A percentile compares a stretch with the other conserved stretches of the same genome.
Evolutionary conservation across 64 coral and sea anemone species (phyloP).

Genomic region (Montipora sp.): DNA sequence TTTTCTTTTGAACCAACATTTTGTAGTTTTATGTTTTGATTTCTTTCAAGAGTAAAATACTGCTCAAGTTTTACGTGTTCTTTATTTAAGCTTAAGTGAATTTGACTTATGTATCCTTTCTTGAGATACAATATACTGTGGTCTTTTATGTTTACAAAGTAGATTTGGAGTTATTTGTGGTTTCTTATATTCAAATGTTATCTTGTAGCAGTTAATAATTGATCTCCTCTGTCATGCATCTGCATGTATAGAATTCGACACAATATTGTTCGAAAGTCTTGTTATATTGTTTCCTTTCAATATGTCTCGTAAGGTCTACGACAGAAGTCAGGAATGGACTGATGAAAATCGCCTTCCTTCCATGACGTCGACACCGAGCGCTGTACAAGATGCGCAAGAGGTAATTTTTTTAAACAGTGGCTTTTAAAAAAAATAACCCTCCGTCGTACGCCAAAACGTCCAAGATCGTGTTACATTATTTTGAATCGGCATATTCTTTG

Average conservation of each 20-base stretch:
- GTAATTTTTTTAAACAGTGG: slow-evolving; percentile 13
- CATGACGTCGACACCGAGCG: slow-evolving; percentile 14
- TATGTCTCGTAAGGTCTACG: slow-evolving; percentile 65
- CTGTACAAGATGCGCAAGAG: slow-evolving; percentile 71
- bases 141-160: neutral
- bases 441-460: neutral
- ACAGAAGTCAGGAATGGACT: slow-evolving; percentile 70
- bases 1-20: neutral
- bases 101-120: no score
- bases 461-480: neutral
- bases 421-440: neutral
- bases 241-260: neutral
- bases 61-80: neutral
- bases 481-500: neutral
- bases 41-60: no score
- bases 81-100: neutral
- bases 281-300: neutral
- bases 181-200: slow-evolving; percentile 35
- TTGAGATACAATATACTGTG: neutral
- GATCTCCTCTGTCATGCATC: slow-evolving; percentile 16
- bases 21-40: neutral
- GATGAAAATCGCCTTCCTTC: slow-evolving; percentile 61
- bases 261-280: neutral
- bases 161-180: slow-evolving; percentile 1
- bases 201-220: slow-evolving; percentile 24